These are phyloP conservation scores for Pipistrellus kuhlii DNA, from an alignment of 2,797 vertebrate genomes.

Conservation along the genomic window DNA sequence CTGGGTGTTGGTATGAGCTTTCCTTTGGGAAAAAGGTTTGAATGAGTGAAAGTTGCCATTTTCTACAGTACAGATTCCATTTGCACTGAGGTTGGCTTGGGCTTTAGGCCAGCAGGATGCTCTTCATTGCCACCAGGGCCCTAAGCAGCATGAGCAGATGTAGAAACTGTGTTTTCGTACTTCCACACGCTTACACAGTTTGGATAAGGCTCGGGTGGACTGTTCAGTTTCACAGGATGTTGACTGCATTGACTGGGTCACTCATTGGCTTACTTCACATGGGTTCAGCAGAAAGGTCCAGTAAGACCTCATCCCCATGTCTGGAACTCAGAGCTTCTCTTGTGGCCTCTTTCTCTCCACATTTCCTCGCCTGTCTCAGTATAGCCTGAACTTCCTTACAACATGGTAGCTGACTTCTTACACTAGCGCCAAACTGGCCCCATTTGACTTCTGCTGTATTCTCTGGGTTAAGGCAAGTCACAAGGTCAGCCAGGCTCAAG, in stretches of 20 bases:
- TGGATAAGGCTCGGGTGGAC: neutral
- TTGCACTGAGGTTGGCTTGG: neutral
- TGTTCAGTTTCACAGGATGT: accelerated
- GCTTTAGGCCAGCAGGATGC: neutral
- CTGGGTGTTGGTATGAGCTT: neutral
- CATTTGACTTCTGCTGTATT: neutral
- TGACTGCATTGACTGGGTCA: neutral
- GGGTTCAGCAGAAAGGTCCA: neutral
- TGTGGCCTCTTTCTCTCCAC: neutral
- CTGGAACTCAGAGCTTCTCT: neutral
- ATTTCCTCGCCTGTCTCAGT: neutral
- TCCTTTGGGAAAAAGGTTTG: neutral
- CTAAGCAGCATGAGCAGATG: neutral
- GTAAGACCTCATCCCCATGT: neutral
- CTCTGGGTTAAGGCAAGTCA: neutral
- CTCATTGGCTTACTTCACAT: neutral
- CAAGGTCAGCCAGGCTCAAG: neutral
- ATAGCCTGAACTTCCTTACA: neutral
- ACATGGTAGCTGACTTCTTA: neutral
- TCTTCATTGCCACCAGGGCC: neutral
- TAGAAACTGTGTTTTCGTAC: neutral
- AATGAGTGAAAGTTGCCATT: neutral
- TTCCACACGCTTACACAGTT: neutral
- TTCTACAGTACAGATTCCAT: neutral
- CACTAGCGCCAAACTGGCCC: neutral